Base-by-base conservation (phyloP, 2,888 invertebrate species). In the Caenorhabditis drosophilae region DNA sequence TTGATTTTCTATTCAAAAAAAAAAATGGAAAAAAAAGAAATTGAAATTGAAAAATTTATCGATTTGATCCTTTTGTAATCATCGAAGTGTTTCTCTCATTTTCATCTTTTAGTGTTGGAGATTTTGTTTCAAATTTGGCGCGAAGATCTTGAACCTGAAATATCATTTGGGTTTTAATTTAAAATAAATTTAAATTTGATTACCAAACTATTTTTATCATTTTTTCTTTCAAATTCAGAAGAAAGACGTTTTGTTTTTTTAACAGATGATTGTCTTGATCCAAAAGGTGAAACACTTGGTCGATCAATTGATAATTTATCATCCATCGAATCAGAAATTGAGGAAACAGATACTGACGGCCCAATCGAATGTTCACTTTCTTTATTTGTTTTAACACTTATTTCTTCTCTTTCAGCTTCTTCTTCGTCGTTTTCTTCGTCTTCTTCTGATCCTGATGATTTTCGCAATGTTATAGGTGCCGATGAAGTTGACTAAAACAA, bases 401-500 rank as follows among this genome's bases (percentile, higher is more conserved):
- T n/a, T 20, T 2, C 12, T 31, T 46, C 4, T 20, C 26, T 4
- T 7, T 4, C 6, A 44, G 26, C n/a, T 11, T 11, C n/a, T 53
- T 56, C 26, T 53, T 57, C 12, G 49, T 52, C 20, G 47, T 52
- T 53, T 40, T 57, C 16, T 22, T 20, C 22, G 48, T 57, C 42
- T 6, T 57, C 53, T 26, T 51, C 51, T 2, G 63, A 63, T 25
- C 58, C 63, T 11, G 63, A 63, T 23, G 50, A 41, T 38, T 63
- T 63, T 9, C 63, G 56, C 22, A 63, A 47, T 27, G 63, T 63
- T 12, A 63, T 63, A n/a, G 63, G 63, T 34, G 63, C 54, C 7
- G 53, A 38, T 9, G 57, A 54, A 7, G 62, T 47, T 44, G 44
- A 15, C 44, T 44, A 23, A 42, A 42, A 42, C 11, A 25, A 26